Evolutionary conservation across 2,797 vertebrate species (phyloP).

Genomic region (Paguma larvata): DNA sequence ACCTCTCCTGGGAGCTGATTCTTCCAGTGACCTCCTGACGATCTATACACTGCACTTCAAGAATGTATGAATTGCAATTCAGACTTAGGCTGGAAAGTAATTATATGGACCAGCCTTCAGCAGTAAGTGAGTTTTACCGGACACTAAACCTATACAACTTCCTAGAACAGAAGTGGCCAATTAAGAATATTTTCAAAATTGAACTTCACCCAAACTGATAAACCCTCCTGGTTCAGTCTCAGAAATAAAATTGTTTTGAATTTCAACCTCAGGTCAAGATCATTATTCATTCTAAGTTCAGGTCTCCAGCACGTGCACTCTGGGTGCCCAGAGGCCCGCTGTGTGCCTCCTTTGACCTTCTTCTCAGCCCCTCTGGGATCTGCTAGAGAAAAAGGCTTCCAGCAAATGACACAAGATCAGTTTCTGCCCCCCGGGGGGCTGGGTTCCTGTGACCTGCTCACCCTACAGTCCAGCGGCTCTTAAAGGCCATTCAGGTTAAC

Average conservation of each 20-base stretch:
- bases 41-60: not conserved
- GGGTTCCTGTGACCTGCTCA: not conserved
- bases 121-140: not conserved
- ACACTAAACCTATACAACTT: not conserved
- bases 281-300: not conserved
- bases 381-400: not conserved
- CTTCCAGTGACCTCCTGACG: not conserved
- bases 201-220: not conserved
- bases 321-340: not conserved
- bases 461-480: too few relatives aligned
- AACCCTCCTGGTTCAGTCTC: not conserved
- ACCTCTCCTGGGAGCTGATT: not conserved
- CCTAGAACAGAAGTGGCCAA: not conserved
- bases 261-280: not conserved
- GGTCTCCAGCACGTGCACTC: not conserved
- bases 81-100: not conserved
- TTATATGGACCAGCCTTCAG: not conserved
- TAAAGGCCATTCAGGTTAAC: not conserved
- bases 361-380: not conserved
- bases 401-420: not conserved
- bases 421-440: not conserved
- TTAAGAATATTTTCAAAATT: not conserved
- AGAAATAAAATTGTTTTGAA: not conserved
- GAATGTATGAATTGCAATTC: not conserved
- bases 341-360: not conserved